Evolutionary conservation across 2,888 invertebrate species (phyloP), one percentile per base, ranked within the genome.

Genomic region (Lomographa bimaculata): DNA sequence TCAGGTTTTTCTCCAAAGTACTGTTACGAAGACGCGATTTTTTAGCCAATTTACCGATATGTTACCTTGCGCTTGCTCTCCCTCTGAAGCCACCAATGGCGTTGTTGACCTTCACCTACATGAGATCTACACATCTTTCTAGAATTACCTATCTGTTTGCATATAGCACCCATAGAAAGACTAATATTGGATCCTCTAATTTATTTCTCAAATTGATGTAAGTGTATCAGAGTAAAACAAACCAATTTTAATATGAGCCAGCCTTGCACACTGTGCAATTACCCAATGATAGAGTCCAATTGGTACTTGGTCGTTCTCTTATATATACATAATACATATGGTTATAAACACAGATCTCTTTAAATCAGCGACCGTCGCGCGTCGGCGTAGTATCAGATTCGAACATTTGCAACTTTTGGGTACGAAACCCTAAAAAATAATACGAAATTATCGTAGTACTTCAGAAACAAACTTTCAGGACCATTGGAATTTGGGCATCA

Each of bases 401-500:
- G n/a, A n/a, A n/a, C n/a, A n/a, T n/a, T n/a, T n/a, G n/a, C n/a
- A n/a, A n/a, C n/a, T n/a, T n/a, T n/a, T n/a, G n/a, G n/a, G n/a
- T n/a, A n/a, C n/a, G n/a, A n/a, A n/a, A n/a, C n/a, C n/a, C n/a
- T n/a, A n/a, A n/a, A n/a, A n/a, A n/a, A n/a, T n/a, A n/a, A n/a
- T n/a, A n/a, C n/a, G n/a, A n/a, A n/a, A n/a, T n/a, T n/a, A n/a
- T n/a, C n/a, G n/a, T n/a, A n/a, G n/a, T n/a, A n/a, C n/a, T 49
- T 40, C 9, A 24, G 5, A 9, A 14, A 27, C 2, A 4, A 24
- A 5, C 14, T 14, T 4, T 27, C 61, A 90, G 90, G 16, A 69
- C 76, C n/a, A 89, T 87, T 7, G 76, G 72, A 2, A 79, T 89
- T 45, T 87, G 86, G 84, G 87, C 89, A 7, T 82, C 89, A 0